Conservation (phyloP, 64 coral and sea anemone species). For the Stylophora pistillata region DNA sequence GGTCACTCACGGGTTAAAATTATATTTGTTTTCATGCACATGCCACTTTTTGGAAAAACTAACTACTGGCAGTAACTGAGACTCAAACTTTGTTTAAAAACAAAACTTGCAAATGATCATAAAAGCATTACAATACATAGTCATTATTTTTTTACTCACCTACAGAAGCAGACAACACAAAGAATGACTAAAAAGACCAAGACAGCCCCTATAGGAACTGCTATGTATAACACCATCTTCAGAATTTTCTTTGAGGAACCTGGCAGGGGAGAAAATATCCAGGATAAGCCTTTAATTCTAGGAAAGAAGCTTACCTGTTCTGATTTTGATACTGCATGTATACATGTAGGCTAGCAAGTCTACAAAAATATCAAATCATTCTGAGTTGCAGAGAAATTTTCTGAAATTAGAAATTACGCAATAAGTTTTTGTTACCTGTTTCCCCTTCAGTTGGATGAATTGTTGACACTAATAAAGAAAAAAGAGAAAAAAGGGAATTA, state of each 20-base stretch:
- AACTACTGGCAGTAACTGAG: too few relatives aligned
- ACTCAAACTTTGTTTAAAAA: not conserved
- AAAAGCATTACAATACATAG: not conserved
- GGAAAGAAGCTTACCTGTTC: too few relatives aligned
- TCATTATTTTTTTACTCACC: not conserved
- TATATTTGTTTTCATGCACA: too few relatives aligned
- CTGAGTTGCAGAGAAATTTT: too few relatives aligned
- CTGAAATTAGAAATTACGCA: too few relatives aligned
- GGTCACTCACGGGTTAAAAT: too few relatives aligned
- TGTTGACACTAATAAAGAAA: not conserved
- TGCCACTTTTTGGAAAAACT: too few relatives aligned
- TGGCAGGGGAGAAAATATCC: not conserved
- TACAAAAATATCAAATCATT: too few relatives aligned
- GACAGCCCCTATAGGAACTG: constrained; percentile 8
- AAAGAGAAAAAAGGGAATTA: too few relatives aligned
- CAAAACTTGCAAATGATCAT: not conserved
- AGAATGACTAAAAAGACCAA: not conserved
- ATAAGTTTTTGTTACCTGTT: not conserved
- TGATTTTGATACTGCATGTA: too few relatives aligned
- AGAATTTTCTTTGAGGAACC: not conserved
- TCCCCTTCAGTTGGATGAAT: not conserved
- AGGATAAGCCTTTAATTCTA: not conserved
- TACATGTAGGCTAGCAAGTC: too few relatives aligned
- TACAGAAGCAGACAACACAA: constrained; percentile 6
- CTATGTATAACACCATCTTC: constrained; percentile 14